These are phyloP conservation scores for Crocodylus rhombifer DNA, from an alignment of 2,797 vertebrate genomes.

Conservation along the genomic window DNA sequence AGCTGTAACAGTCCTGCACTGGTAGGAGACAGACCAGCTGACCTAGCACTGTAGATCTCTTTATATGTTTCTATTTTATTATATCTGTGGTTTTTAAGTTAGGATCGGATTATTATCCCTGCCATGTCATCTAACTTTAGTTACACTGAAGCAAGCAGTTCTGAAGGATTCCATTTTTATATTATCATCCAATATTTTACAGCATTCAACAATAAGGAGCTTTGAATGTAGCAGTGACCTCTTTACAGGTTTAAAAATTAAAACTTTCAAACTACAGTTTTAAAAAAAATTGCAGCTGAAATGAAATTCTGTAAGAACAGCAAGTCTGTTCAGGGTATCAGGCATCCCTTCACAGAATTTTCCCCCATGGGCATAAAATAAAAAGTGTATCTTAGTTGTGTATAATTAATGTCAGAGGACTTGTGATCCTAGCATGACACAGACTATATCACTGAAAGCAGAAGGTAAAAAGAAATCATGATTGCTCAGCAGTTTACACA, in stretches of 20 bases:
- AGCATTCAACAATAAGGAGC: slow-evolving; percentile 33
- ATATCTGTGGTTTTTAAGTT: neutral
- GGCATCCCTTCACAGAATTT: slow-evolving; percentile 55
- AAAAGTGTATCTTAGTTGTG: slow-evolving; percentile 64
- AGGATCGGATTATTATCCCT: slow-evolving; percentile 43
- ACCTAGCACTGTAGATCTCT: neutral
- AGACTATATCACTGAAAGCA: slow-evolving; percentile 73
- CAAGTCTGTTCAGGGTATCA: neutral
- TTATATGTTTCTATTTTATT: slow-evolving; percentile 5
- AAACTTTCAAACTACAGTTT: slow-evolving; percentile 48
- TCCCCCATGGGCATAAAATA: slow-evolving; percentile 55
- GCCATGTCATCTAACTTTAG: neutral
- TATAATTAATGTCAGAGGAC: slow-evolving; percentile 83
- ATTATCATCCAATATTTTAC: slow-evolving; percentile 52
- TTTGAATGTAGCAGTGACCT: slow-evolving; percentile 41
- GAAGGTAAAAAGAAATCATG: slow-evolving; percentile 78
- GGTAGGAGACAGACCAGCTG: neutral
- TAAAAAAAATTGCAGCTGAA: slow-evolving; percentile 37
- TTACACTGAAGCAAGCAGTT: slow-evolving; percentile 8
- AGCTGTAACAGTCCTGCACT: neutral
- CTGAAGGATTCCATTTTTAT: neutral
- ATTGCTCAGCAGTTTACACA: slow-evolving; percentile 79
- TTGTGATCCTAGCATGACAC: slow-evolving; percentile 74
- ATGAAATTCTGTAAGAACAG: slow-evolving; percentile 57
- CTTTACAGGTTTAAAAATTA: slow-evolving; percentile 69